Evolutionary conservation across 92 coral and sea anemone genomes (phyloP).

Genomic region (Phenganax subtilis): DNA sequence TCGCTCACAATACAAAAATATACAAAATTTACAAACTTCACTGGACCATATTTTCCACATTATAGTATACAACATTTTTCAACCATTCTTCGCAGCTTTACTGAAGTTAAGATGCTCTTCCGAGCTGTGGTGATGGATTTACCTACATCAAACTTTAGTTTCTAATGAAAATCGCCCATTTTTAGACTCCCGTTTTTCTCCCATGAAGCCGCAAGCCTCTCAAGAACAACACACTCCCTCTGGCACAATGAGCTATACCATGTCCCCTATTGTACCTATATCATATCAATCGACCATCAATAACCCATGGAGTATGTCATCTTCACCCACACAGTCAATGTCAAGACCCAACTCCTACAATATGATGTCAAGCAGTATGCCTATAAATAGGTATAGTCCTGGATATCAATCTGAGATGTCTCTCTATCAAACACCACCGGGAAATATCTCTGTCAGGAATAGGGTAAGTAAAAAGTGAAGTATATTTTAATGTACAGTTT

Average conservation of each 20-base stretch:
- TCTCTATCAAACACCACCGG: neutral
- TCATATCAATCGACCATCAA: slow-evolving; percentile 30
- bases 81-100: too few relatives aligned
- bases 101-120: too few relatives aligned
- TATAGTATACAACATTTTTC: too few relatives aligned
- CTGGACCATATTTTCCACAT: too few relatives aligned
- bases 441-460: slow-evolving; percentile 26
- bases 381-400: neutral
- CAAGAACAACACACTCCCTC: neutral
- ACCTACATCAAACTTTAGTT: too few relatives aligned
- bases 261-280: slow-evolving; percentile 36
- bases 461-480: slow-evolving; percentile 10
- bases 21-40: too few relatives aligned
- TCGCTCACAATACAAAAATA: too few relatives aligned
- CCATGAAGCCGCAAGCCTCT: neutral
- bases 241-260: neutral
- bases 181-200: neutral
- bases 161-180: neutral
- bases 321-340: neutral
- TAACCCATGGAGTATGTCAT: neutral
- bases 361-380: neutral
- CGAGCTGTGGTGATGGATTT: too few relatives aligned
- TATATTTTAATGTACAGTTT: too few relatives aligned
- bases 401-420: slow-evolving; percentile 15
- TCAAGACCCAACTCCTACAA: neutral